A percentile compares a stretch with the other conserved stretches of the same genome.
These are phyloP conservation scores for Drosophila paramelanica DNA, from an alignment of 2,888 invertebrate species.

Conservation along the genomic window DNA sequence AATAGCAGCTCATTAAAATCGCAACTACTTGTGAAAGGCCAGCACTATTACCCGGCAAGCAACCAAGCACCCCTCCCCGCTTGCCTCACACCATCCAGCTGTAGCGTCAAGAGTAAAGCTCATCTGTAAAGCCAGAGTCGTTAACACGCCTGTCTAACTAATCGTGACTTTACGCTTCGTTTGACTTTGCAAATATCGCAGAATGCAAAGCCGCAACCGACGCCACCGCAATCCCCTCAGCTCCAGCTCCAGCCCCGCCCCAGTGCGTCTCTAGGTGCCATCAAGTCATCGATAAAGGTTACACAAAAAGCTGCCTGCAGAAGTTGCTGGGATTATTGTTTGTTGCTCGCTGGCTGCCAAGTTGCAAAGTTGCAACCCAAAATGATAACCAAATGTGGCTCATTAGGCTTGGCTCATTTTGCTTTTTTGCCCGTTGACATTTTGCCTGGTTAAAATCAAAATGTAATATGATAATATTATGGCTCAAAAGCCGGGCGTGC, in stretches of 20 bases:
- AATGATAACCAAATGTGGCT: conserved; percentile 79
- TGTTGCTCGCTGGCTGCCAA: conserved; percentile 1
- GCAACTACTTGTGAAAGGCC: conserved; percentile 57
- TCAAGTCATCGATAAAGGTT: conserved; percentile 65
- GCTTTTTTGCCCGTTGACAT: conserved; percentile 26
- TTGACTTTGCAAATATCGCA: conserved; percentile 82
- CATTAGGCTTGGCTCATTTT: conserved; percentile 71
- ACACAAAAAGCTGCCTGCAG: conserved; percentile 53
- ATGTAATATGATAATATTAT: conserved; percentile 57
- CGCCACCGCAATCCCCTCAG: neutral
- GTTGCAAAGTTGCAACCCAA: conserved; percentile 67
- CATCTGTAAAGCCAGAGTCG: conserved; percentile 66
- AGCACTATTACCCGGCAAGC: conserved; percentile 17
- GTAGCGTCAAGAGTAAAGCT: conserved; percentile 11
- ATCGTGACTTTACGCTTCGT: conserved; percentile 84
- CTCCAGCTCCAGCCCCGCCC: neutral
- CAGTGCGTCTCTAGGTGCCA: conserved; percentile 2
- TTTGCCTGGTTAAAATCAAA: conserved; percentile 39
- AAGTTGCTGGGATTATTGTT: conserved; percentile 16
- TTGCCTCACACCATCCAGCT: neutral
- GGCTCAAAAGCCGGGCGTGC: conserved; percentile 24
- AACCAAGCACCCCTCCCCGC: conserved; percentile 20
- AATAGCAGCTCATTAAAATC: conserved; percentile 76
- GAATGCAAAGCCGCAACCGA: conserved; percentile 55
- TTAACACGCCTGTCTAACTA: conserved; percentile 84